Conservation (phyloP, 1,140 invertebrate genomes). For the Zaprionus vittiger region DNA sequence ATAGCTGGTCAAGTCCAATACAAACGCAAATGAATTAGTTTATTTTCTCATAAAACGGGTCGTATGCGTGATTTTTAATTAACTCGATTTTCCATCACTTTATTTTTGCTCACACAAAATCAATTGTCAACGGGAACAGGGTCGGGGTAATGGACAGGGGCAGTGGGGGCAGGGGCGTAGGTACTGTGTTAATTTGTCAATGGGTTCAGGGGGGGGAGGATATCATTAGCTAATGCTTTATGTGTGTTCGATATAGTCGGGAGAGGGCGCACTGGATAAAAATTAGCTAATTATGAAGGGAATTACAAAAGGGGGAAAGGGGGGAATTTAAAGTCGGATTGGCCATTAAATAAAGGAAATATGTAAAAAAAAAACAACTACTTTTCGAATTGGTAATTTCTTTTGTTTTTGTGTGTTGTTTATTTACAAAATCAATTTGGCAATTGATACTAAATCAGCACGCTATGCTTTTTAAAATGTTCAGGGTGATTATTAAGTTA, state of each 20-base stretch:
- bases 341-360: conserved; percentile 25
- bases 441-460: conserved; percentile 61
- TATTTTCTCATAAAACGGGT: conserved; percentile 50
- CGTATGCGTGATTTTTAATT: conserved; percentile 66
- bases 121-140: conserved; percentile 10
- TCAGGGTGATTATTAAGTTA: conserved; percentile 21
- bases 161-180: neutral
- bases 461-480: conserved; percentile 56
- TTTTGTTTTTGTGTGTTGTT: neutral
- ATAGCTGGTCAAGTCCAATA: conserved; percentile 76
- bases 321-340: conserved; percentile 9
- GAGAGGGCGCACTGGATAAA: neutral
- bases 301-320: neutral
- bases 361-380: conserved; percentile 41
- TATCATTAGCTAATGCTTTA: conserved; percentile 26
- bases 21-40: conserved; percentile 77
- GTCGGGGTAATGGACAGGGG: neutral
- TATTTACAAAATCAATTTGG: conserved; percentile 35
- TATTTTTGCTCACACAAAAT: conserved; percentile 42
- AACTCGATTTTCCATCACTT: conserved; percentile 22
- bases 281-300: conserved; percentile 6
- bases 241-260: neutral
- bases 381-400: conserved; percentile 6
- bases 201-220: neutral
- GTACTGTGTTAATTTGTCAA: conserved; percentile 16